Conservation (phyloP, 2,888 invertebrate species). For the Acrobeloides nanus region DNA sequence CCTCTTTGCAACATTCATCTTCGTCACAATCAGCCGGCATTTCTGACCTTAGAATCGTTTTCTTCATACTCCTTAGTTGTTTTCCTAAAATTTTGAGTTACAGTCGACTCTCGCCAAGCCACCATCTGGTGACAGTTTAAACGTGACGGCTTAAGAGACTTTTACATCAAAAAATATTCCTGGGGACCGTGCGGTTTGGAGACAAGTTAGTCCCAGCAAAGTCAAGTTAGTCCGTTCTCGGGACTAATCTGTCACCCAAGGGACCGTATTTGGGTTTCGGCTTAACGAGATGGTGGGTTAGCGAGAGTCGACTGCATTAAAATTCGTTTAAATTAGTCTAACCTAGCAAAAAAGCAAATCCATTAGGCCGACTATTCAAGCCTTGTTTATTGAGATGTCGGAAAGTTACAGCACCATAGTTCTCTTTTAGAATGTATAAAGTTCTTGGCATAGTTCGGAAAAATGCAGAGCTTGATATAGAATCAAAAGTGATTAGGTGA, state of each 20-base stretch:
- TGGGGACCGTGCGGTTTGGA: too few relatives aligned
- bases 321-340: too few relatives aligned
- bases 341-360: conserved; percentile 13
- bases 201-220: too few relatives aligned
- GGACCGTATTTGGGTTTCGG: too few relatives aligned
- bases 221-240: too few relatives aligned
- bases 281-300: too few relatives aligned
- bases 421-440: conserved; percentile 7
- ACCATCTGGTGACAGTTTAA: too few relatives aligned
- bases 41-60: conserved; percentile 9
- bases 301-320: too few relatives aligned
- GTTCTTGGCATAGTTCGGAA: conserved; percentile 10
- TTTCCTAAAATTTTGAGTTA: conserved; percentile 7
- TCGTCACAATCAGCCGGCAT: conserved; percentile 4
- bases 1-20: conserved; percentile 7
- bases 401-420: conserved; percentile 8
- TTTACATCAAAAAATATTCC: too few relatives aligned
- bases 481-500: conserved; percentile 13
- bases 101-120: too few relatives aligned
- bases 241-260: too few relatives aligned
- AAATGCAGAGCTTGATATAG: conserved; percentile 13
- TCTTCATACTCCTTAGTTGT: conserved; percentile 1
- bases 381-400: conserved; percentile 12
- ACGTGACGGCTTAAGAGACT: too few relatives aligned
- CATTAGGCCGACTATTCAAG: conserved; percentile 18